Evolutionary conservation across 1,140 invertebrate genomes (phyloP), one percentile per base, ranked within the genome.

Genomic region (Samia ricini): DNA sequence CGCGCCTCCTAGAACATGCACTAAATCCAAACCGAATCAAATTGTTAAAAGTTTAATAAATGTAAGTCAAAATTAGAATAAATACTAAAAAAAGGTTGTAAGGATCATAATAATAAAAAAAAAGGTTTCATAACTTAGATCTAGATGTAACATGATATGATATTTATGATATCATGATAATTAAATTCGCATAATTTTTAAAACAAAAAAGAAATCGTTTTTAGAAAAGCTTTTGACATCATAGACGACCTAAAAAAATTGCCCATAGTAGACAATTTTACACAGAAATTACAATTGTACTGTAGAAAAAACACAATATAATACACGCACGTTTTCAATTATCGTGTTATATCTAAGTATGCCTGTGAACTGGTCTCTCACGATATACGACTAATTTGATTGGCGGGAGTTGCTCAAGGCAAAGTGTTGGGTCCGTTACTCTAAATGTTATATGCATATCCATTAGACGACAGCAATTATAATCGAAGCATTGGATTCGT

Each of bases 321-420:
- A 29, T 29, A 29, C 49, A 15, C 59, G 51, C 55, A 29, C 56
- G 59, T 56, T 29, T 49, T 61, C 66, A 77, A 75, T 77, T 77
- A 77, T 63, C 76, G 36, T 50, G 8, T 23, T 19, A 26, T 54
- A 54, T 62, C 72, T 77, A 77, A 77, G n/a, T n/a, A 63, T 29
- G 63, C 15, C 2, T 72, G 74, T 70, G 66, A 77, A 77, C 61
- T 66, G 68, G 49, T 36, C 36, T 33, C 65, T 75, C 76, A 77
- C 76, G 72, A 72, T 63, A 64, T 49, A 36, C 59, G 58, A 69
- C 72, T 77, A 77, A 77, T 77, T 77, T 77, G 71, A 77, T 75
- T 75, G 67, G 66, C 72, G 69, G 69, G 29, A 56, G 64, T 68
- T 64, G 36, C 69, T 64, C 73, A 76, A 76, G 72, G 65, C 56